Conservation (phyloP, 2,113 vertebrate genomes). For the Neolamprologus hecqui region DNA sequence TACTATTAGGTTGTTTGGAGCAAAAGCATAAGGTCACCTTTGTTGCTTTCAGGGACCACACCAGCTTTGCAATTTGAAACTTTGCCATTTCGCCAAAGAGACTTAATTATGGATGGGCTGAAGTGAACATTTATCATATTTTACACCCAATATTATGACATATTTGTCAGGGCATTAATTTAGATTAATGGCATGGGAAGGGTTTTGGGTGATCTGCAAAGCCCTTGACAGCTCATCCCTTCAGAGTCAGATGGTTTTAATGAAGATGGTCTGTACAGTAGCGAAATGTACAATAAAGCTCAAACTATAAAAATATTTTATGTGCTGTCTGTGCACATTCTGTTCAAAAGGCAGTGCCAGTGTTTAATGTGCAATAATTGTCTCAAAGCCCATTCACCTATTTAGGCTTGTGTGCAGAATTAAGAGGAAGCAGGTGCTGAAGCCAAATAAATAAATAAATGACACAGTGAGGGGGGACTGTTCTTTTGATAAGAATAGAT, state of each 20-base stretch:
- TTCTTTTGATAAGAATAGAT: constrained; percentile 14
- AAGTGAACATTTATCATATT: constrained; percentile 68
- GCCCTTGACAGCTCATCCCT: constrained; percentile 60
- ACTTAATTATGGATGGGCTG: constrained; percentile 64
- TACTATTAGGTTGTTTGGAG: constrained; percentile 49
- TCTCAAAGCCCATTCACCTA: neutral
- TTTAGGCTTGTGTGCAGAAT: constrained; percentile 4
- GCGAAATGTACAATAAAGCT: neutral
- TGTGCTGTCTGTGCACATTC: neutral
- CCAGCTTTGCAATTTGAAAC: constrained; percentile 37
- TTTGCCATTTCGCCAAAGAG: constrained; percentile 48
- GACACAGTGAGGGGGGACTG: neutral
- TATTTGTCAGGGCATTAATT: constrained; percentile 73
- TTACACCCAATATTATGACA: constrained; percentile 72
- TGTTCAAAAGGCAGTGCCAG: neutral
- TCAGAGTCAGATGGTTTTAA: constrained; percentile 47
- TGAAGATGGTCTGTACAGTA: constrained; percentile 34
- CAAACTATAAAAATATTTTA: neutral
- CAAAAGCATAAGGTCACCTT: constrained; percentile 53
- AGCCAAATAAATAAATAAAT: constrained; percentile 18
- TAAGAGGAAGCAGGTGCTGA: constrained; percentile 19
- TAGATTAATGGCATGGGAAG: constrained; percentile 70
- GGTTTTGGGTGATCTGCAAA: constrained; percentile 53
- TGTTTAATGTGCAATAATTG: neutral
- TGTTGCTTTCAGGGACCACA: constrained; percentile 41